Conservation (phyloP, 2,113 vertebrate genomes). For the Gallinago undulata region DNA sequence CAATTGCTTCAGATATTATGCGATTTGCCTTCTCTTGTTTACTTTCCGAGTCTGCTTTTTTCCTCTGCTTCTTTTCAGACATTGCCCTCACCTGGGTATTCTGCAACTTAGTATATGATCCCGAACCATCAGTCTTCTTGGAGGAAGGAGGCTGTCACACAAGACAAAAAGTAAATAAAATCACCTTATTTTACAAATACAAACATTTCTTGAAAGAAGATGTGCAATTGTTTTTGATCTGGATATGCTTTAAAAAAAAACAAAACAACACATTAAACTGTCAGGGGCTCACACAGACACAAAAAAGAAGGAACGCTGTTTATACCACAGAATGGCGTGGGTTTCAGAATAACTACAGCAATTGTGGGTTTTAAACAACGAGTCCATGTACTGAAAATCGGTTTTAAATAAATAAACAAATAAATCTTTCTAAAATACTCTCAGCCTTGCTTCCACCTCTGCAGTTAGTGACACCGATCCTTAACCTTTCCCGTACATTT, state of each 20-base stretch:
- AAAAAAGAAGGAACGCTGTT: conserved; percentile 27
- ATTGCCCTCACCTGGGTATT: conserved; percentile 90
- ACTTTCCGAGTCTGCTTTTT: conserved; percentile 87
- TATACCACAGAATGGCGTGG: conserved; percentile 36
- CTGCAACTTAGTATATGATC: conserved; percentile 84
- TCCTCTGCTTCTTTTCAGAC: conserved; percentile 85
- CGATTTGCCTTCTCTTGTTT: conserved; percentile 98
- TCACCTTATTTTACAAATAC: not conserved
- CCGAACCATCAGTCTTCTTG: conserved; percentile 93
- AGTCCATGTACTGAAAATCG: not conserved
- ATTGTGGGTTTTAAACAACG: conserved; percentile 35
- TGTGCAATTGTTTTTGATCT: not conserved
- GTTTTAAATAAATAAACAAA: not conserved
- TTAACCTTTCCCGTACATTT: not conserved
- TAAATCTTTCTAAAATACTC: not conserved
- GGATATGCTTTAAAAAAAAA: not conserved
- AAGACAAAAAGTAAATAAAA: conserved; percentile 10
- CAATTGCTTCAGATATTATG: conserved; percentile 97
- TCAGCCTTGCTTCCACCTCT: not conserved
- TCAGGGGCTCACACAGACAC: not conserved
- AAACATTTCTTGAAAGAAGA: not conserved
- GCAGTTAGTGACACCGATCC: not conserved
- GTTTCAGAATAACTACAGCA: conserved; percentile 28
- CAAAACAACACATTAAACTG: not conserved
- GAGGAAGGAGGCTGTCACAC: conserved; percentile 83